Percentiles rank a stretch among this genome's conserved stretches.
Evolutionary conservation across 30 jellyfish, hydroid and myxozoan genomes (phyloP).

Genomic region (Thelohanellus kitauei): DNA sequence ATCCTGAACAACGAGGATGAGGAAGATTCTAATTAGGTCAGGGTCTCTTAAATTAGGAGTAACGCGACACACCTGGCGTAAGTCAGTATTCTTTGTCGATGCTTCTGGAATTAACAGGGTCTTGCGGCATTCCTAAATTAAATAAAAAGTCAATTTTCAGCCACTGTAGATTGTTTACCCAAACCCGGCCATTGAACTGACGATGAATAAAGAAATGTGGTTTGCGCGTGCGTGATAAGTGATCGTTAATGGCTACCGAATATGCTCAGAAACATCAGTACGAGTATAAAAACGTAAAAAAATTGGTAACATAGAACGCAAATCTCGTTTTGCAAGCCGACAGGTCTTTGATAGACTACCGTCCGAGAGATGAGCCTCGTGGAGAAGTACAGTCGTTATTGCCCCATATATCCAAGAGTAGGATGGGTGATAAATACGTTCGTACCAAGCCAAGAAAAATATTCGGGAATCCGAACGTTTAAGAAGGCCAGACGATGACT

Average conservation of each 20-base stretch:
- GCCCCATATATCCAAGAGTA: constrained; percentile 34
- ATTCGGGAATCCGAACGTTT: neutral
- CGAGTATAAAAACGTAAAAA: neutral
- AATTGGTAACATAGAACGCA: constrained; percentile 22
- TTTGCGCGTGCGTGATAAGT: neutral
- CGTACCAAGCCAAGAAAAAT: constrained; percentile 9
- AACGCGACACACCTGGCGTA: no score
- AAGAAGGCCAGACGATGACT: neutral
- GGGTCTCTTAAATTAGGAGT: no score
- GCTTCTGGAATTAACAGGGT: no score
- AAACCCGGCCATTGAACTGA: no score
- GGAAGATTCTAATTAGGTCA: no score
- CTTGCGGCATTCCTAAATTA: no score
- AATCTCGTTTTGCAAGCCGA: constrained; percentile 93
- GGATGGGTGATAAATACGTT: constrained; percentile 77
- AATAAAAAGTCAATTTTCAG: no score
- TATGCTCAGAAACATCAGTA: neutral
- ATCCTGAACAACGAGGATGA: no score
- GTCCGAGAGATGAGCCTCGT: constrained; percentile 83
- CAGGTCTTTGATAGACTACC: constrained; percentile 47
- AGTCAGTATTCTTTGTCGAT: no score
- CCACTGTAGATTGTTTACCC: no score
- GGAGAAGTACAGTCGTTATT: constrained; percentile 82
- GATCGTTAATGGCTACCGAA: neutral
- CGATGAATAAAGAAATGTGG: no score